Base-by-base conservation (phyloP, 2,888 invertebrate genomes). In the Trisateles emortualis region DNA sequence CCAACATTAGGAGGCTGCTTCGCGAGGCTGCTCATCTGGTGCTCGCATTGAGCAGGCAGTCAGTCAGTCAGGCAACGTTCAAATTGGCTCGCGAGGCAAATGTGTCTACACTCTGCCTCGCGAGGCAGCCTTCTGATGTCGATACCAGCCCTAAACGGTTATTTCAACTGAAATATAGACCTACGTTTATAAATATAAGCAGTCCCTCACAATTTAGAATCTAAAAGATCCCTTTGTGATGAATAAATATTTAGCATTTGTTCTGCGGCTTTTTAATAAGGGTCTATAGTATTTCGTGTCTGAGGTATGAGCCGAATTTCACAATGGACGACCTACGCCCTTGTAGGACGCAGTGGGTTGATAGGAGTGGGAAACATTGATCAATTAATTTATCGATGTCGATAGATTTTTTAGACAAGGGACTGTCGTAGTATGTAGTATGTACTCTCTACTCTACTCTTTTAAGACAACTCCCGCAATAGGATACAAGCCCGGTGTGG, bases 241-340 rank as follows among this genome's bases (percentile, higher is more conserved):
- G 53, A 35, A 52, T 52, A 65, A 71, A 59, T 68, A 61, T 55
- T 59, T 41, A 54, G 46, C 55, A 53, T 61, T 64, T 59, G 61
- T 60, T 65, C 61, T 67, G 64, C 45, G 62, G 65, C 78, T 67
- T 69, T 76, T 74, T 72, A 78, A 79, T 79, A 76, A 70, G 71
- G 74, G 65, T 53, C 59, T 74, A 72, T 74, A 72, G 64, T 68
- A 66, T 68, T 46, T 64, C 72, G 64, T 68, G 67, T 68, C 47
- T 64, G 59, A 68, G 70, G 71, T 69, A 68, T 51, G 54, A 65
- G 65, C 75, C 59, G 64, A 76, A 79, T 84, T 83, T 81, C 81
- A 72, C 76, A 84, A 84, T 62, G 49, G 39, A 46, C 79, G 64
- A 73, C 81, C 83, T 79, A 83, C 84, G 79, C 76, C 63, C 60